Conservation (phyloP, 2,888 invertebrate genomes). For the Drosophila emarginata region DNA sequence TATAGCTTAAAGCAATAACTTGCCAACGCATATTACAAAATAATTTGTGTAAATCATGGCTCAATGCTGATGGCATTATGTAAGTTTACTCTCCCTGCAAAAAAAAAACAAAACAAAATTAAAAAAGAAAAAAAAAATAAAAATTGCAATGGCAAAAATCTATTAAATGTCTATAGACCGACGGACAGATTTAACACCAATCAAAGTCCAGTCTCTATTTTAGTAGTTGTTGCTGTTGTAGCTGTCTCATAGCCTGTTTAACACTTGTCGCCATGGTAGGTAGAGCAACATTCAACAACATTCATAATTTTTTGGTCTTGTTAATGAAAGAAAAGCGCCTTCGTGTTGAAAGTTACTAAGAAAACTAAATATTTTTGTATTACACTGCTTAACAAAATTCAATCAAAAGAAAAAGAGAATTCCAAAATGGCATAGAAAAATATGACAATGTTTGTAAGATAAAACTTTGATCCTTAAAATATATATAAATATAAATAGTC, state of each 20-base stretch:
- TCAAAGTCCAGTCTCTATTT: neutral
- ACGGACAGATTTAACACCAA: neutral
- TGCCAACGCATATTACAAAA: slow-evolving; percentile 69
- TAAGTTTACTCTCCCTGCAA: slow-evolving; percentile 36
- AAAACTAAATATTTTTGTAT: neutral
- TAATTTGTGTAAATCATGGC: slow-evolving; percentile 74
- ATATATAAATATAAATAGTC: too few species aligned
- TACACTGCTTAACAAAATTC: neutral
- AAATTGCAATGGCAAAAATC: slow-evolving; percentile 41
- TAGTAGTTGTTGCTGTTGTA: neutral
- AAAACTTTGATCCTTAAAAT: too few species aligned
- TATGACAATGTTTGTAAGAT: too few species aligned
- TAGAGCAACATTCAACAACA: slow-evolving; percentile 53
- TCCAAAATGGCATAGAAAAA: too few species aligned
- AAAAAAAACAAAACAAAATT: neutral
- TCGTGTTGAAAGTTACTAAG: neutral
- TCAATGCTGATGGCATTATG: slow-evolving; percentile 50
- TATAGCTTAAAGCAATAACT: slow-evolving; percentile 56
- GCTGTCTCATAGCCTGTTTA: slow-evolving; percentile 32
- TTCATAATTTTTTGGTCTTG: slow-evolving; percentile 54
- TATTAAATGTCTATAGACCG: slow-evolving; percentile 6
- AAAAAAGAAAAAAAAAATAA: neutral
- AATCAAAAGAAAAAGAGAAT: too few species aligned
- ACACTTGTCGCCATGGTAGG: slow-evolving; percentile 43
- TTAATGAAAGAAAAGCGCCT: slow-evolving; percentile 60